Conservation (phyloP, 2,797 vertebrate species). For the Hypotaenidia okinawae region DNA sequence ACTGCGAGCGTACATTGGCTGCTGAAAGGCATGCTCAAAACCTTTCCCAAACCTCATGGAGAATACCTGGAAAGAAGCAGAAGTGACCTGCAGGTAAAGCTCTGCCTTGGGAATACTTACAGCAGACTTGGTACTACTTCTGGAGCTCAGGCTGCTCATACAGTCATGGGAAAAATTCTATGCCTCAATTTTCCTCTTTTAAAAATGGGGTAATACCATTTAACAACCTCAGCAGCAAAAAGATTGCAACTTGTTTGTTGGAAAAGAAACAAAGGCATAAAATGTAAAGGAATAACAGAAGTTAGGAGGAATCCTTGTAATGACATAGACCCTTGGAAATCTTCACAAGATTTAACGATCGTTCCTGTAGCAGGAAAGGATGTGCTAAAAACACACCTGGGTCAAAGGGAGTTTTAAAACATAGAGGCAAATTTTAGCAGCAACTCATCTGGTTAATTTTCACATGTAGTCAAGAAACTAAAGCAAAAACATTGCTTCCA, state of each 20-base stretch:
- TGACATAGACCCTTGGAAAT: background rate
- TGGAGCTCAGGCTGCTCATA: background rate
- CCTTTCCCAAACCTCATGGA: background rate
- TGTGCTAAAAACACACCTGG: background rate
- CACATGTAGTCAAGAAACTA: background rate
- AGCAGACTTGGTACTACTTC: background rate
- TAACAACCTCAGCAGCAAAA: conserved; percentile 3
- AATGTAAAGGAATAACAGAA: background rate
- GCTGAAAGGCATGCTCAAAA: background rate
- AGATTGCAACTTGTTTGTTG: background rate
- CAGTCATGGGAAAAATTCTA: background rate
- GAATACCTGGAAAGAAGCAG: background rate
- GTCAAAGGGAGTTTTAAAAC: background rate
- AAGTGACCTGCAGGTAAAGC: background rate
- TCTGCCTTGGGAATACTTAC: background rate
- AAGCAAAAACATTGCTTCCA: background rate
- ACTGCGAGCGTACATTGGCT: background rate
- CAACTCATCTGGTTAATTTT: background rate
- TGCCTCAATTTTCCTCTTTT: background rate
- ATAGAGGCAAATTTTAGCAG: background rate
- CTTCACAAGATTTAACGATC: background rate
- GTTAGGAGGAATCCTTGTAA: background rate
- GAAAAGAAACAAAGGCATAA: background rate
- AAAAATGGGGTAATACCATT: background rate
- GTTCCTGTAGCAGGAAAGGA: background rate